Conservation (phyloP, 2,113 vertebrate species). For the Misgurnus mizolepis region DNA sequence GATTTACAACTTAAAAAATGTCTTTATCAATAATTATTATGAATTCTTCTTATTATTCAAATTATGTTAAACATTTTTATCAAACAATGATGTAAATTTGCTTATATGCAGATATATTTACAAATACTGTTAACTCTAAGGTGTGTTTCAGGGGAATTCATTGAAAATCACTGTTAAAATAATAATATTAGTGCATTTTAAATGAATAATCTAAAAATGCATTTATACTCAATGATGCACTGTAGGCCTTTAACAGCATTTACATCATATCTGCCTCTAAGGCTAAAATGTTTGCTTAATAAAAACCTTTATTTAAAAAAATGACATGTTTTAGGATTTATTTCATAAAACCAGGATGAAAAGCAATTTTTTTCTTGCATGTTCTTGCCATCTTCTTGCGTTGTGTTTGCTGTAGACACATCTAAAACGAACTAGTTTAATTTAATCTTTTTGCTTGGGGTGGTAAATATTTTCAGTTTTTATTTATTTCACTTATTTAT, state of each 20-base stretch:
- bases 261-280: background rate
- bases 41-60: conserved; percentile 65
- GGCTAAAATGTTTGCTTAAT: background rate
- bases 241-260: background rate
- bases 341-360: background rate
- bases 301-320: background rate
- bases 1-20: background rate
- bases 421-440: conserved; percentile 41
- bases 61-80: conserved; percentile 64
- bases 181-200: conserved; percentile 65
- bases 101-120: conserved; percentile 75
- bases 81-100: conserved; percentile 64
- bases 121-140: conserved; percentile 72
- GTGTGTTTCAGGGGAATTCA: conserved; percentile 70
- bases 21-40: conserved; percentile 38
- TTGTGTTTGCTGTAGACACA: conserved; percentile 35
- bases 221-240: background rate
- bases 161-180: conserved; percentile 71
- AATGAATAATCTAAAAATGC: conserved; percentile 57
- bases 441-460: conserved; percentile 48
- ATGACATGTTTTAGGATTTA: background rate
- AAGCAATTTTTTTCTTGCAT: conserved; percentile 12
- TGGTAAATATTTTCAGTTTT: conserved; percentile 47
- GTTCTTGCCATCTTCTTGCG: conserved; percentile 31
- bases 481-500: conserved; percentile 39